Conservation (phyloP, 2,113 vertebrate genomes). For the Microcebus jonahi region DNA sequence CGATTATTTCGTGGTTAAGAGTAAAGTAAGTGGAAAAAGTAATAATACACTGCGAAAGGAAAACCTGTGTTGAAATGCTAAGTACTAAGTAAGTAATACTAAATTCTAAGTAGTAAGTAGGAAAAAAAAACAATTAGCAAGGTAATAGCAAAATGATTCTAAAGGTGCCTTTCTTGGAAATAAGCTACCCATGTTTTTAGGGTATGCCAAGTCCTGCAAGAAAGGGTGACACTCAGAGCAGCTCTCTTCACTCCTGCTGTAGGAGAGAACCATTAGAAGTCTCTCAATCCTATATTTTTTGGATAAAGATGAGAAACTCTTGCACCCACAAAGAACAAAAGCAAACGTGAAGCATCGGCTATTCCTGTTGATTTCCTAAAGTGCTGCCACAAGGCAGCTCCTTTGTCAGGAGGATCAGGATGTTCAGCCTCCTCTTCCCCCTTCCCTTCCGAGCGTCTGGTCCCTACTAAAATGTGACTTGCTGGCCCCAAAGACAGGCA, state of each 20-base stretch:
- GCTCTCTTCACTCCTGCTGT: no score
- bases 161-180: not conserved
- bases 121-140: not conserved
- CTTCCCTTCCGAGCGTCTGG: fast-evolving
- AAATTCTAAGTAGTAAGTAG: not conserved
- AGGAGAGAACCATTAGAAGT: fast-evolving
- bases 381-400: fast-evolving
- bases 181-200: fast-evolving
- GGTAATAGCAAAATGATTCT: not conserved
- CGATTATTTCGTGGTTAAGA: not conserved
- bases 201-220: no score
- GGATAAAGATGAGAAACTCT: no score
- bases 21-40: not conserved
- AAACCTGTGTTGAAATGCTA: not conserved
- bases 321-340: not conserved
- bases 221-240: fast-evolving
- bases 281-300: not conserved
- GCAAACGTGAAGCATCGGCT: no score
- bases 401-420: fast-evolving
- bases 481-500: no score
- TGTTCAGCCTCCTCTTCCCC: fast-evolving
- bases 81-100: no score
- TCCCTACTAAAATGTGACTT: no score
- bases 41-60: not conserved
- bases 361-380: fast-evolving